A percentile compares a stretch with the other conserved stretches of the same genome.
These are phyloP conservation scores for Chrysolina oricalcia DNA, from an alignment of 2,888 invertebrate genomes.

Conservation along the genomic window DNA sequence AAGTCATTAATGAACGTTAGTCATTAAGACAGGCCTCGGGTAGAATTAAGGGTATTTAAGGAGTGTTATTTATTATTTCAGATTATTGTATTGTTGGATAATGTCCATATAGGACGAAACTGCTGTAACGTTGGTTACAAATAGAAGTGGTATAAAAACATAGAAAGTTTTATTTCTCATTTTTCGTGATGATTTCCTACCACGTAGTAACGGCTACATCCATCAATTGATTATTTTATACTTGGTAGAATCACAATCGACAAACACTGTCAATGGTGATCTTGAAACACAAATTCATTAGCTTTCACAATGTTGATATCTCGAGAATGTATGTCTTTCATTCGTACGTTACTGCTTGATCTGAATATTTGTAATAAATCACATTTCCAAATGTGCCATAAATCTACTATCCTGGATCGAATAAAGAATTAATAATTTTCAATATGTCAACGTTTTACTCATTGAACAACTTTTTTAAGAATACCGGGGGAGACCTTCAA, in stretches of 20 bases:
- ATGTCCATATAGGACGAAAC: no score
- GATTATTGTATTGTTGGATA: no score
- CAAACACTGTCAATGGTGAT: background rate
- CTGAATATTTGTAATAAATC: background rate
- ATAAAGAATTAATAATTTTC: background rate
- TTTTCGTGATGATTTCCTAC: background rate
- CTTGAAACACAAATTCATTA: background rate
- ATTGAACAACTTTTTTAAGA: no score
- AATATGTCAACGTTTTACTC: no score
- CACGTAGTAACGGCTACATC: background rate
- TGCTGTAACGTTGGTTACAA: no score
- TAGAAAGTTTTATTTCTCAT: no score
- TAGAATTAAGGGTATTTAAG: no score
- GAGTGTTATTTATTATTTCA: no score
- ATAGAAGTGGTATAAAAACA: no score
- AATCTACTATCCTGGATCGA: constrained; percentile 1
- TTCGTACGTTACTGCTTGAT: background rate
- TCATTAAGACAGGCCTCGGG: no score
- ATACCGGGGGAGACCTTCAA: no score
- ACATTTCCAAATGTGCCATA: background rate
- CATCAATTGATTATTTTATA: background rate
- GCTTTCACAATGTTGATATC: background rate
- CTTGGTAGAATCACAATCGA: background rate
- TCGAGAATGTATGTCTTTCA: background rate
- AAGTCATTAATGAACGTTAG: no score